Conservation (phyloP, 1,140 invertebrate genomes). For the Ooceraea biroi region DNA sequence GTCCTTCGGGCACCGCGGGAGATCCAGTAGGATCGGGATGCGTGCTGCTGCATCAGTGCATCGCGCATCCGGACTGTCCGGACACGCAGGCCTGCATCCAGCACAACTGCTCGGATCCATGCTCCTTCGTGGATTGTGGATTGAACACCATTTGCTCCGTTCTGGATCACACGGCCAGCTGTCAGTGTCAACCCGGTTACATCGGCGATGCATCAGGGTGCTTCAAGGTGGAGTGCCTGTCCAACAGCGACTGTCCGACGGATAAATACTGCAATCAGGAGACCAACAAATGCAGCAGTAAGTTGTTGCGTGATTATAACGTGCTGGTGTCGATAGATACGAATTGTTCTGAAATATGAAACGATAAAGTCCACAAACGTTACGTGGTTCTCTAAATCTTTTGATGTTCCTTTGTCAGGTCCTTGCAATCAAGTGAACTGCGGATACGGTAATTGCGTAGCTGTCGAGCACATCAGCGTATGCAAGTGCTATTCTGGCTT, state of each 20-base stretch:
- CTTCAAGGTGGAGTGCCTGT: slow-evolving; percentile 94
- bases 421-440: slow-evolving; percentile 92
- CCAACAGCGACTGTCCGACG: slow-evolving; percentile 90
- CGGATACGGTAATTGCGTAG: slow-evolving; percentile 91
- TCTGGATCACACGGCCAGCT: slow-evolving; percentile 90
- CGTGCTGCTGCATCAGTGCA: slow-evolving; percentile 90
- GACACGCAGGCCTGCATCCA: slow-evolving; percentile 90
- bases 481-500: slow-evolving; percentile 93
- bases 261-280: slow-evolving; percentile 92
- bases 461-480: slow-evolving; percentile 89
- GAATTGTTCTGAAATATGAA: background rate
- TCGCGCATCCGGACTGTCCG: slow-evolving; percentile 89
- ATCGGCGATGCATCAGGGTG: slow-evolving; percentile 94
- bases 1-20: slow-evolving; percentile 91
- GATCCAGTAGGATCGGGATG: slow-evolving; percentile 93
- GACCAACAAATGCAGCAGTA: slow-evolving; percentile 92
- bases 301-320: slow-evolving; percentile 69
- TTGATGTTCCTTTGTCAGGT: slow-evolving; percentile 85
- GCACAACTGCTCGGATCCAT: slow-evolving; percentile 92
- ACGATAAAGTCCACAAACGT: background rate
- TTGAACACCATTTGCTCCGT: slow-evolving; percentile 91
- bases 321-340: background rate
- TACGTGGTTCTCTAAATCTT: background rate
- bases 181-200: slow-evolving; percentile 92
- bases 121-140: slow-evolving; percentile 89